phyloP scores from a whole-genome alignment of 2,888 invertebrate genomes.

The Mongoloraphidia duomilia region DNA sequence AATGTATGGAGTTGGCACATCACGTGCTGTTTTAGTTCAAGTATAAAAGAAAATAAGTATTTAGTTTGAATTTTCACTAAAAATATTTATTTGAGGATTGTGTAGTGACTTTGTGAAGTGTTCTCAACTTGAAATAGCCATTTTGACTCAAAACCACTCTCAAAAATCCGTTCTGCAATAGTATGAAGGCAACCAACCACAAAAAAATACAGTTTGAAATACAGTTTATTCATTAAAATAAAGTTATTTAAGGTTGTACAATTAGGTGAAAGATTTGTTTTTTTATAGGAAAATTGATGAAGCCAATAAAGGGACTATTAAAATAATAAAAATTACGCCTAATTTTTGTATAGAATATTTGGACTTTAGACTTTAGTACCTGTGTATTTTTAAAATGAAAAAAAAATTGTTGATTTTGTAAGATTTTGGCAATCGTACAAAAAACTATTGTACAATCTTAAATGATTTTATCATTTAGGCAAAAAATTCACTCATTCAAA shows the following conservation, averaged over 20 bases:
- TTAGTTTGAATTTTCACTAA: background rate
- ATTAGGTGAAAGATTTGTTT: conserved; percentile 8
- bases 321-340: conserved; percentile 6
- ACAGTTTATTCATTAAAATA: conserved; percentile 12
- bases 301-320: conserved; percentile 9
- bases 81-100: conserved; percentile 2
- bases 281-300: conserved; percentile 3
- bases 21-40: too few species aligned
- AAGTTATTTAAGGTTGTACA: conserved; percentile 8
- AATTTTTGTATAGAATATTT: background rate
- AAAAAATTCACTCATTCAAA: conserved; percentile 42
- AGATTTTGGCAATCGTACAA: background rate
- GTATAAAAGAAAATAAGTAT: too few species aligned
- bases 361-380: too few species aligned
- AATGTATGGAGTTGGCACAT: too few species aligned
- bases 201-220: conserved; percentile 32
- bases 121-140: conserved; percentile 66
- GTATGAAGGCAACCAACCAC: conserved; percentile 58
- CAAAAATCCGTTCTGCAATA: conserved; percentile 61
- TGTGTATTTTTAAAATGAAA: background rate
- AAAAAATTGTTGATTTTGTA: background rate
- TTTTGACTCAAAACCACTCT: conserved; percentile 37
- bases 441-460: too few species aligned
- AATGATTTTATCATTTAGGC: conserved; percentile 7
- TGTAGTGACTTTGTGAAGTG: conserved; percentile 29